These are phyloP conservation scores for Lithophane socia DNA, from an alignment of 2,888 invertebrate genomes.

Conservation along the genomic window DNA sequence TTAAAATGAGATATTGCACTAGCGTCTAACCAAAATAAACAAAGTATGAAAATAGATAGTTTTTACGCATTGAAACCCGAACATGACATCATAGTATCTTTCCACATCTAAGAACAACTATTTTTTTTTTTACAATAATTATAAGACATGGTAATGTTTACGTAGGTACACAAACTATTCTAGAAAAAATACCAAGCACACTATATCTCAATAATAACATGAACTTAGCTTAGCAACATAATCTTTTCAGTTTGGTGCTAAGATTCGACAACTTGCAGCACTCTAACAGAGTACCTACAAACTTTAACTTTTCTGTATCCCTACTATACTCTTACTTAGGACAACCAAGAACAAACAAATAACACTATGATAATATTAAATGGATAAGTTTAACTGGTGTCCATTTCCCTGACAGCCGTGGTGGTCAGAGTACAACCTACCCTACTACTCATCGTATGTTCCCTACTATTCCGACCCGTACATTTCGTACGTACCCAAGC, in stretches of 20 bases:
- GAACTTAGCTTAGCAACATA: background rate
- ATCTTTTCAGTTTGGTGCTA: background rate
- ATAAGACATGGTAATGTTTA: slow-evolving; percentile 7
- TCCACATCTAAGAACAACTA: slow-evolving; percentile 43
- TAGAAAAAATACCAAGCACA: slow-evolving; percentile 22
- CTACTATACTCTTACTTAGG: background rate
- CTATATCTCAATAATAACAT: slow-evolving; percentile 10
- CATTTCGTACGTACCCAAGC: slow-evolving; percentile 84
- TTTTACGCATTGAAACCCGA: slow-evolving; percentile 42
- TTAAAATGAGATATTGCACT: slow-evolving; percentile 40
- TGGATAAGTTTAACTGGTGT: slow-evolving; percentile 57
- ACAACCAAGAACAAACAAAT: slow-evolving; percentile 15
- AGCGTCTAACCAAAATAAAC: slow-evolving; percentile 63
- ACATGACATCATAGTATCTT: slow-evolving; percentile 60
- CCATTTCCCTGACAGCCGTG: slow-evolving; percentile 82
- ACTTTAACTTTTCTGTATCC: background rate
- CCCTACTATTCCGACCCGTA: slow-evolving; percentile 85
- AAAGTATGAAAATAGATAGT: slow-evolving; percentile 61
- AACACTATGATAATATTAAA: slow-evolving; percentile 11
- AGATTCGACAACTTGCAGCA: background rate
- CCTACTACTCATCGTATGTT: slow-evolving; percentile 75
- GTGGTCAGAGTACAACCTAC: slow-evolving; percentile 83
- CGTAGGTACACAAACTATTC: slow-evolving; percentile 34
- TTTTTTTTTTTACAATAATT: slow-evolving; percentile 20
- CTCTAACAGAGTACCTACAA: background rate